phyloP scores from a whole-genome alignment of 2,797 vertebrate genomes.

The Gymnoscopelus microlampas region DNA sequence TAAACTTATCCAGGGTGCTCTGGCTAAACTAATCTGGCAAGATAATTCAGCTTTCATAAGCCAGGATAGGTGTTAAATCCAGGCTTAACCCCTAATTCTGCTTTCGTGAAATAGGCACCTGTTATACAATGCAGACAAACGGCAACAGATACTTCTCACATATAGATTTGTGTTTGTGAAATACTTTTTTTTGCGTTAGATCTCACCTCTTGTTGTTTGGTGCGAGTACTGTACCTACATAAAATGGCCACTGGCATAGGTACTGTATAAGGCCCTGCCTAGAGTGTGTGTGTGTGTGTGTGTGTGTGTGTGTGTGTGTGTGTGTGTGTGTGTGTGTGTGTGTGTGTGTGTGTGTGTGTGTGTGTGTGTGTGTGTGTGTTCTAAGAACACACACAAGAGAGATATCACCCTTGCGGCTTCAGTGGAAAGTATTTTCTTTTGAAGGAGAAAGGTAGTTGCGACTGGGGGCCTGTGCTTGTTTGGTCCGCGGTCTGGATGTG shows the following conservation, averaged over 20 bases:
- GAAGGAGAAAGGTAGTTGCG: constrained; percentile 56
- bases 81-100: too few relatives aligned
- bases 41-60: too few relatives aligned
- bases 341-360: too few relatives aligned
- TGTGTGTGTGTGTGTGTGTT: too few relatives aligned
- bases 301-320: too few relatives aligned
- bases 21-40: too few relatives aligned
- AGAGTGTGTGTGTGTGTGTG: constrained; percentile 13
- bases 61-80: too few relatives aligned
- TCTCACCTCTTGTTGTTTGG: constrained; percentile 37
- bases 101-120: not conserved
- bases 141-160: not conserved
- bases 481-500: constrained; percentile 34
- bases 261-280: constrained; percentile 35
- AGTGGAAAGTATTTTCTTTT: constrained; percentile 42
- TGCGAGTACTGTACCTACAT: constrained; percentile 20
- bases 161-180: constrained; percentile 29
- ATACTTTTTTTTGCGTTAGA: constrained; percentile 9
- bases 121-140: not conserved
- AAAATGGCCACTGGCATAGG: constrained; percentile 19
- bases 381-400: constrained; percentile 35
- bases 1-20: too few relatives aligned
- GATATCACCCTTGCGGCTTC: constrained; percentile 18
- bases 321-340: too few relatives aligned
- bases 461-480: constrained; percentile 47